Conservation (phyloP, 2,888 invertebrate genomes). For the Monopis laevigella region DNA sequence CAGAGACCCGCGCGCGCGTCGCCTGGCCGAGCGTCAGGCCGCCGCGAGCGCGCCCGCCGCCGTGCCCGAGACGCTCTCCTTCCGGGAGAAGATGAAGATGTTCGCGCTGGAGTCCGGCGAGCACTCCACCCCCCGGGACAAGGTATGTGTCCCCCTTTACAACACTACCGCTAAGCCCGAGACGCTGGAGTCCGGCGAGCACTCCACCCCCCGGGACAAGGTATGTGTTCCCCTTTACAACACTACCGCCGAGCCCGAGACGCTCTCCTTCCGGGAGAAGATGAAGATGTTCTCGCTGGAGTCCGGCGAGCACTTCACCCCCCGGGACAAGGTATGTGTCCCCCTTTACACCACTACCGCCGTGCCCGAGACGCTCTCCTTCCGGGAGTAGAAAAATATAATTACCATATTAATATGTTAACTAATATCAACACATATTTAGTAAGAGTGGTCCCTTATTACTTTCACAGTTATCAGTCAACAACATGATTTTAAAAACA, state of each 20-base stretch:
- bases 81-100: constrained; percentile 99
- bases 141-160: no score
- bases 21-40: constrained; percentile 83
- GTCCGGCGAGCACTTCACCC: constrained; percentile 91
- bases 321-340: constrained; percentile 85
- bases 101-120: constrained; percentile 98
- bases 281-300: constrained; percentile 99
- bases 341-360: no score
- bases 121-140: constrained; percentile 90
- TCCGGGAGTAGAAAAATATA: no score
- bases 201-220: constrained; percentile 92
- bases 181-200: constrained; percentile 94
- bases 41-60: constrained; percentile 73
- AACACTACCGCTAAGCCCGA: no score
- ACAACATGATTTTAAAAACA: no score
- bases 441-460: no score
- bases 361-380: no score
- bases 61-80: constrained; percentile 92
- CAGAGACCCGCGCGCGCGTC: constrained; percentile 89
- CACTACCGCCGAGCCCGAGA: constrained; percentile 84
- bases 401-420: no score
- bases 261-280: constrained; percentile 97
- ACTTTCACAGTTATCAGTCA: no score
- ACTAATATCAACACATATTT: no score
- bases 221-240: no score